Base-by-base conservation (phyloP, 1,140 invertebrate genomes). In the Latrodectus geometricus region DNA sequence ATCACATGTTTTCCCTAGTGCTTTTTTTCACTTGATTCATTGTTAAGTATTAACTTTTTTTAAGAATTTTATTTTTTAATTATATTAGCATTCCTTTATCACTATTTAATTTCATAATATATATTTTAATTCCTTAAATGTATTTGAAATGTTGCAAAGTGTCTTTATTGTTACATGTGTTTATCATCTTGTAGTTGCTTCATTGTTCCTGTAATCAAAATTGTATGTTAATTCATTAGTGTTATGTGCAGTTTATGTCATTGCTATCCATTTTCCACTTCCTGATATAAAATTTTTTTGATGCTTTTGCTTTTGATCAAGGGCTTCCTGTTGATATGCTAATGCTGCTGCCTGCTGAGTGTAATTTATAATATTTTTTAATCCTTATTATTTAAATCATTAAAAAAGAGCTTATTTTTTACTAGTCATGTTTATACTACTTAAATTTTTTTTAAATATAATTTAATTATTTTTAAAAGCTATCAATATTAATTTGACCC, bases 361-460 rank as follows among this genome's bases (percentile, higher is more conserved):
- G 11, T 11, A 61, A 14, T 61, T 61, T 61, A 14, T 61, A 14
- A n/a, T n/a, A n/a, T n/a, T 61, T 4, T 61, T 61, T 61, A 11
- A 14, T 61, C 17, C 54, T 17, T 14, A 17, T 61, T 61, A 17
- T 61, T 14, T 61, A 14, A 61, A 61, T 11, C 54, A 61, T 61
- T 61, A 61, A 61, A 61, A 61, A 61, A 61, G 54, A 61, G 54
- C 54, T 61, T 61, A 61, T 61, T 61, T 61, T 61, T 14, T 14
- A 14, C 54, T 61, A 61, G 54, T 61, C 54, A 61, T 17, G 11
- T 61, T 61, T 14, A 14, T 61, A 14, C 54, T 61, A 61, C 54
- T 61, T 61, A 61, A 61, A 61, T 61, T 61, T 11, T 61, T 61
- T 61, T 61, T 61, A 61, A 61, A 61, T 61, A 61, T 61, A 56